Evolutionary conservation across 2,797 vertebrate genomes (phyloP).

Genomic region (Bradypodion ventrale): DNA sequence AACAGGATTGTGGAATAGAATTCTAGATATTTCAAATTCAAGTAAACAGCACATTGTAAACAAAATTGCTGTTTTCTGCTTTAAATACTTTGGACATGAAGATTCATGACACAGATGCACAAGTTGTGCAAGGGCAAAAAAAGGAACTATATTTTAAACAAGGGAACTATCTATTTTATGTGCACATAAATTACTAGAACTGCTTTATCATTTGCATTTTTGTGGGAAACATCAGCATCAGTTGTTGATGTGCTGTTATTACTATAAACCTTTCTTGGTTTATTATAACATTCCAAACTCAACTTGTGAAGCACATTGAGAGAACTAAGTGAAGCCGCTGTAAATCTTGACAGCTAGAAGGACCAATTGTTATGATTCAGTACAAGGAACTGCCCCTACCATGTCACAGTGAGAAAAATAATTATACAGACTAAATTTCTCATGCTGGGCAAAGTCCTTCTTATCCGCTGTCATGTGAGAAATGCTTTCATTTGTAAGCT

Average conservation of each 20-base stretch:
- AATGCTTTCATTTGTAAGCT: constrained; percentile 17
- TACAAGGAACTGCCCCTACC: neutral
- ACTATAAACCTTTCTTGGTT: neutral
- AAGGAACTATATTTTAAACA: neutral
- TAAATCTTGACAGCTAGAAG: neutral
- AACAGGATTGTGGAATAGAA: neutral
- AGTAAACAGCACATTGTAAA: constrained; percentile 18
- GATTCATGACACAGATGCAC: neutral
- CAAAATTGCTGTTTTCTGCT: neutral
- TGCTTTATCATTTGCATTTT: neutral
- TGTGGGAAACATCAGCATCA: neutral
- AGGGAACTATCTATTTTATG: neutral
- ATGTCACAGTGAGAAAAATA: neutral
- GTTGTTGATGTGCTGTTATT: neutral
- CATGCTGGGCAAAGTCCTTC: neutral
- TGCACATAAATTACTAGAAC: neutral
- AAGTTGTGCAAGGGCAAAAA: neutral
- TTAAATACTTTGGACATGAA: neutral
- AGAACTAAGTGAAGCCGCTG: neutral
- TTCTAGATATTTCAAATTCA: constrained; percentile 10
- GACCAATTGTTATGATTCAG: neutral
- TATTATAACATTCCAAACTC: neutral
- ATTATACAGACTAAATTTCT: too few relatives aligned
- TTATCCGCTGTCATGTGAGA: neutral
- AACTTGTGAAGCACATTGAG: neutral